Evolutionary conservation across 2,888 invertebrate species (phyloP).

Genomic region (Nasonovia ribisnigri): DNA sequence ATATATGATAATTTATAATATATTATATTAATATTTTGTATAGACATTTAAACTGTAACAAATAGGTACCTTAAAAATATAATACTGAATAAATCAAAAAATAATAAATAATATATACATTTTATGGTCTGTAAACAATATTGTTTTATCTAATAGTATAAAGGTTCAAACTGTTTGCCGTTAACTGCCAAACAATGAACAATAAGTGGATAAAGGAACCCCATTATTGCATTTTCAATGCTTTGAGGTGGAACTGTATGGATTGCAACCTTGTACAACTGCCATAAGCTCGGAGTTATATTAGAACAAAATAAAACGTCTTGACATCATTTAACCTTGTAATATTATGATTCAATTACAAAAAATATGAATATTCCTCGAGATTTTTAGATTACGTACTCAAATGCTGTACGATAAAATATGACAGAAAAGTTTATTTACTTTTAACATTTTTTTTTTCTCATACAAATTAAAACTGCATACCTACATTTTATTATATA

Average conservation of each 20-base stretch:
- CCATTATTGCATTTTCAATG: conserved; percentile 25
- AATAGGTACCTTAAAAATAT: neutral
- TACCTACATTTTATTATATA: neutral
- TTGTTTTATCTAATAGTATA: conserved; percentile 28
- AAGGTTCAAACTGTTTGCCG: neutral
- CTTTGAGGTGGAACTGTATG: conserved; percentile 31
- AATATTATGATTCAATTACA: neutral
- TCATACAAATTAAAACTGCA: neutral
- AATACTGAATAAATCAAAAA: conserved; percentile 3
- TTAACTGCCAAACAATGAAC: conserved; percentile 30
- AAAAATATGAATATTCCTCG: neutral
- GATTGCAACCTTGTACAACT: neutral
- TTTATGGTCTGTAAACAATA: conserved; percentile 17
- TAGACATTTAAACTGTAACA: neutral
- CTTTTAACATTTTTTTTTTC: neutral
- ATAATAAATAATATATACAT: neutral
- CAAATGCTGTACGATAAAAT: neutral
- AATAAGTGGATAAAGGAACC: conserved; percentile 15
- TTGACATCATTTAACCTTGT: neutral
- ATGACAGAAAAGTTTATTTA: neutral
- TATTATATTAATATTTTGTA: neutral
- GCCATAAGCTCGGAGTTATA: neutral
- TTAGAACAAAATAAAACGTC: neutral
- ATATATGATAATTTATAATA: neutral
- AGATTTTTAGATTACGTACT: neutral